phyloP scores from a whole-genome alignment of 2,113 vertebrate genomes.

The Pteronura brasiliensis region DNA sequence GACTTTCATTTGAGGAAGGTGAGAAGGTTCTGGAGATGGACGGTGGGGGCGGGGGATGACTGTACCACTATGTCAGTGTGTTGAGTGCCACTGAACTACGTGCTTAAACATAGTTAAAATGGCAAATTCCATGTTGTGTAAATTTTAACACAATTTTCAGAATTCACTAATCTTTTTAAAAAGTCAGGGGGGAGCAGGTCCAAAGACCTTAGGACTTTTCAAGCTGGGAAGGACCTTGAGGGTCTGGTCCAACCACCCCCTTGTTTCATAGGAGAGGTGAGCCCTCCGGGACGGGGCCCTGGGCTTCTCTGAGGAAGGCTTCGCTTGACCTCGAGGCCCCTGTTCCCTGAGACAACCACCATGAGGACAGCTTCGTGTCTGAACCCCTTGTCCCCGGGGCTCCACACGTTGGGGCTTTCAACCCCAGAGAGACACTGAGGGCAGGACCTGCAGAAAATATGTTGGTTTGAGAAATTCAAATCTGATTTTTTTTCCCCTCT shows the following conservation, averaged over 20 bases:
- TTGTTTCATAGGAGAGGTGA: background rate
- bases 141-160: background rate
- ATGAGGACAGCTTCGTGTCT: rapidly evolving
- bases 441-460: background rate
- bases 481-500: constrained; percentile 70
- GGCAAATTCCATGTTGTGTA: background rate
- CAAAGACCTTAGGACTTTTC: background rate
- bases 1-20: background rate
- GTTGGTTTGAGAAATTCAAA: constrained; percentile 64
- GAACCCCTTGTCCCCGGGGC: background rate
- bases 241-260: too few species aligned
- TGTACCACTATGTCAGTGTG: rapidly evolving
- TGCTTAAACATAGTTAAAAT: background rate
- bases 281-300: rapidly evolving
- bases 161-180: background rate
- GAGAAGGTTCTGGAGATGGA: background rate
- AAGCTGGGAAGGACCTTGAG: background rate
- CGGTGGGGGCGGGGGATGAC: too few species aligned
- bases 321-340: background rate
- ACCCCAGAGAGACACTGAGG: constrained; percentile 58
- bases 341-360: background rate
- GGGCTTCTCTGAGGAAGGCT: background rate
- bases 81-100: background rate
- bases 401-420: background rate
- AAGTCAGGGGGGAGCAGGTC: background rate